Percentiles rank a stretch among this genome's conserved stretches.
phyloP scores from a whole-genome alignment of 2,888 invertebrate species.

The Meiosimyza decipiens region DNA sequence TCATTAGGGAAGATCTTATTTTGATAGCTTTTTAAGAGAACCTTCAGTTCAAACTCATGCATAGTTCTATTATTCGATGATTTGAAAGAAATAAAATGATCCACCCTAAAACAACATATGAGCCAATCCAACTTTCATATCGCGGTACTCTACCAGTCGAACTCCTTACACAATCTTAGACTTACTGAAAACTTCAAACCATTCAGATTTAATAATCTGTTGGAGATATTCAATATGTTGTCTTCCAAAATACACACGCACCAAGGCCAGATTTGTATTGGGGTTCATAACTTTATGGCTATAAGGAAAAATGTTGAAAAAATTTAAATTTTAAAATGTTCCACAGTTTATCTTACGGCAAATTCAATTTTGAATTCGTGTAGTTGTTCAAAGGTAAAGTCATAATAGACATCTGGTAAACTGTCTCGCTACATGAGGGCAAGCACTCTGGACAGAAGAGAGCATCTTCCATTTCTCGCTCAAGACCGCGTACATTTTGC shows the following conservation, averaged over 20 bases:
- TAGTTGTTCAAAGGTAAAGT: conserved; percentile 40
- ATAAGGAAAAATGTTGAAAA: background rate
- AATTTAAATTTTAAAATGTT: background rate
- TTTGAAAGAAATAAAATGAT: background rate
- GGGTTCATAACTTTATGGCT: conserved; percentile 28
- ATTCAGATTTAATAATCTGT: conserved; percentile 61
- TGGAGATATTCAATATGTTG: conserved; percentile 53
- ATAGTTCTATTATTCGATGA: too few relatives aligned
- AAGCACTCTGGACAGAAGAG: conserved; percentile 71
- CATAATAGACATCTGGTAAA: conserved; percentile 66
- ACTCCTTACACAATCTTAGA: conserved; percentile 39
- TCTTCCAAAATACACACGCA: conserved; percentile 56
- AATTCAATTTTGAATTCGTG: conserved; percentile 34
- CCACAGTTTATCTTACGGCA: conserved; percentile 39
- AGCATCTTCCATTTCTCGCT: conserved; percentile 70
- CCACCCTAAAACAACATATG: background rate
- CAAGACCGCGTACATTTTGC: conserved; percentile 60
- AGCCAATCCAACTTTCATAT: background rate
- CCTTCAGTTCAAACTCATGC: too few relatives aligned
- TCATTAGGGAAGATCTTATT: too few relatives aligned
- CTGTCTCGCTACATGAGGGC: conserved; percentile 70
- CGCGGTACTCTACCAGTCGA: too few relatives aligned
- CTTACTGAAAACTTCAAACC: conserved; percentile 76
- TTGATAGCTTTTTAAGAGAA: too few relatives aligned
- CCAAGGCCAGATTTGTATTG: conserved; percentile 41